Percentiles rank a stretch among this genome's conserved stretches.
phyloP scores from a whole-genome alignment of 2,888 invertebrate species.

The Gastrophysa polygoni region DNA sequence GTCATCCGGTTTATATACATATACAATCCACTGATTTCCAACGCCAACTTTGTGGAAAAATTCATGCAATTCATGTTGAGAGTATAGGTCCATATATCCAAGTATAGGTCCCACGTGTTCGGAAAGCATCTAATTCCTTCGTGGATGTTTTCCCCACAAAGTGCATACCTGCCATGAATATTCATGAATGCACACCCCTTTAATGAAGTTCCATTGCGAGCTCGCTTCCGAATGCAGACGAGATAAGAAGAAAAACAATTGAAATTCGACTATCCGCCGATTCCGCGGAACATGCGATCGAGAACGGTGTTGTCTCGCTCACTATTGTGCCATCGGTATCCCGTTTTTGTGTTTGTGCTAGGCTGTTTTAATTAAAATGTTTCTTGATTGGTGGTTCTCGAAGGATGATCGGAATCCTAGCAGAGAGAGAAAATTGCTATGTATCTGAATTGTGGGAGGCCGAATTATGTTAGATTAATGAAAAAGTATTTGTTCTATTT shows the following conservation, averaged over 20 bases:
- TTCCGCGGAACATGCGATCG: not conserved
- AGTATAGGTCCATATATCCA: no score
- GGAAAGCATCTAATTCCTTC: no score
- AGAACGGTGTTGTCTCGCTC: not conserved
- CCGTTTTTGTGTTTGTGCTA: not conserved
- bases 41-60: no score
- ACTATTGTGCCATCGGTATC: not conserved
- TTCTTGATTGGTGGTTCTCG: not conserved
- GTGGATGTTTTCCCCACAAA: conserved; percentile 13
- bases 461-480: no score
- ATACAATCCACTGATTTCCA: no score
- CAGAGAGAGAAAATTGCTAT: no score
- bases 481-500: no score
- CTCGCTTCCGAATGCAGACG: conserved; percentile 29
- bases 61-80: no score
- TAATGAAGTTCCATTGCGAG: conserved; percentile 37
- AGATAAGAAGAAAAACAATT: conserved; percentile 38
- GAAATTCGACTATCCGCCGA: conserved; percentile 26
- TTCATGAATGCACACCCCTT: conserved; percentile 36
- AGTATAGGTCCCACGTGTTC: no score
- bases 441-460: no score
- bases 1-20: no score
- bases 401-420: not conserved
- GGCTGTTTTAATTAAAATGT: not conserved
- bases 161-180: conserved; percentile 28